These are phyloP conservation scores for Dromaius novaehollandiae DNA, from an alignment of 2,113 vertebrate species.

Conservation along the genomic window DNA sequence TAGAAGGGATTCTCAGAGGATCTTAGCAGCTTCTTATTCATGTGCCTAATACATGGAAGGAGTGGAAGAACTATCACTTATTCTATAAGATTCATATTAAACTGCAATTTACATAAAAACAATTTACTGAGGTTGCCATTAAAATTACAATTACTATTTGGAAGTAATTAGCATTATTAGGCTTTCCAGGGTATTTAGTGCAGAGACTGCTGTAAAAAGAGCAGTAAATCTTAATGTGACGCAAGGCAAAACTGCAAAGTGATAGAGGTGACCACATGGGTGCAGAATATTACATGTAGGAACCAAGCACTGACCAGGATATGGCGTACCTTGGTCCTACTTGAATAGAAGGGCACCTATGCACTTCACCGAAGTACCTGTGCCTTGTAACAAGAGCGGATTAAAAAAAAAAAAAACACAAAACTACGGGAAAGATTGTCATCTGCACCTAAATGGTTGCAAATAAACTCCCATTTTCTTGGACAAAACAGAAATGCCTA, in stretches of 20 bases:
- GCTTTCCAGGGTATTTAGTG: conserved; percentile 4
- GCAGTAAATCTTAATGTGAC: conserved; percentile 36
- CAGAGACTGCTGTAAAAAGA: conserved; percentile 13
- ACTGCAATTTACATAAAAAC: conserved; percentile 40
- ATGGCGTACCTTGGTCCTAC: not conserved
- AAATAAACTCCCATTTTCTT: not conserved
- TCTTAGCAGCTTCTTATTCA: not conserved
- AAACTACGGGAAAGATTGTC: not conserved
- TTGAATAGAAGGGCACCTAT: not conserved
- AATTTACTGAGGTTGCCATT: conserved; percentile 39
- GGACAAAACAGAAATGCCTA: not conserved
- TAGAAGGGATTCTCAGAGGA: not conserved
- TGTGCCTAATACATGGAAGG: not conserved
- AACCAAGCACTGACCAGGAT: not conserved
- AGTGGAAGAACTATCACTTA: not conserved
- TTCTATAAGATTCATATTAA: not conserved
- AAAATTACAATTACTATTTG: conserved; percentile 53
- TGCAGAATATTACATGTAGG: not conserved
- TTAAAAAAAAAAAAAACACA: not conserved
- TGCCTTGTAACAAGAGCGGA: not conserved
- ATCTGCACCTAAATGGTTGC: not conserved
- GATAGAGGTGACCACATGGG: not conserved
- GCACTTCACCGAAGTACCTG: not conserved
- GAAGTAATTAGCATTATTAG: conserved; percentile 41
- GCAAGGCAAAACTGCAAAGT: conserved; percentile 18